Base-by-base conservation (phyloP, 2,113 vertebrate species). In the Talpa occidentalis region DNA sequence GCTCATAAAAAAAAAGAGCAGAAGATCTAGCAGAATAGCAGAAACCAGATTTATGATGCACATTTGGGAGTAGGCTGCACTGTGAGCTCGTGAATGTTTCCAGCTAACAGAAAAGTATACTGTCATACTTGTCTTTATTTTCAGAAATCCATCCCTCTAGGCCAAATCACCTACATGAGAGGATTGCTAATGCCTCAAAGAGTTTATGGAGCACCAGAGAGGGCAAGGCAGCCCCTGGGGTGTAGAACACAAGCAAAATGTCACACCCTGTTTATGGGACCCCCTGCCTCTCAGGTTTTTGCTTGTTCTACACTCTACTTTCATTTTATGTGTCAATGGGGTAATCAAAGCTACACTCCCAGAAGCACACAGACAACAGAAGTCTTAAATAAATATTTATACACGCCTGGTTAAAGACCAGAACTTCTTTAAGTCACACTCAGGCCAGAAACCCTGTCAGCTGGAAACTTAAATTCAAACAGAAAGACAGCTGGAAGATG, bases 401-500 rank as follows among this genome's bases (percentile, higher is more conserved):
- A 78, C 56, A 90, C 26, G 30, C 59, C 91, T 88, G 16, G 80
- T 93, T 94, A 88, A 88, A 96, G 83, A 96, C 24, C 49, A 91
- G 70, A 85, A 79, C 56, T 73, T 79, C 90, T 91, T 94, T 64
- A 93, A 95, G 93, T 88, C 76, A 42, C 44, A 89, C 35, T 86
- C 26, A 32, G 44, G 47, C 80, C 67, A 92, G 77, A 96, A 97
- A 95, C 69, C 76, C 69, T 17, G 35, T 81, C 88, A 92, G 44
- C 93, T 88, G 76, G 77, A 95, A 97, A 95, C 73, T 79, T 81
- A 88, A 96, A 96, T 92, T 94, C 95, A 97, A 97, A 97, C 74
- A 97, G 80, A 96, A 96, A 81, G 95, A 96, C 97, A 97, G 96
- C 93, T 97, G 97, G 95, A 81, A 80, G 95, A 93, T n/a, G 89